Evolutionary conservation across 2,888 invertebrate species (phyloP), one percentile per base, ranked within the genome.

Genomic region (Tyria jacobaeae): DNA sequence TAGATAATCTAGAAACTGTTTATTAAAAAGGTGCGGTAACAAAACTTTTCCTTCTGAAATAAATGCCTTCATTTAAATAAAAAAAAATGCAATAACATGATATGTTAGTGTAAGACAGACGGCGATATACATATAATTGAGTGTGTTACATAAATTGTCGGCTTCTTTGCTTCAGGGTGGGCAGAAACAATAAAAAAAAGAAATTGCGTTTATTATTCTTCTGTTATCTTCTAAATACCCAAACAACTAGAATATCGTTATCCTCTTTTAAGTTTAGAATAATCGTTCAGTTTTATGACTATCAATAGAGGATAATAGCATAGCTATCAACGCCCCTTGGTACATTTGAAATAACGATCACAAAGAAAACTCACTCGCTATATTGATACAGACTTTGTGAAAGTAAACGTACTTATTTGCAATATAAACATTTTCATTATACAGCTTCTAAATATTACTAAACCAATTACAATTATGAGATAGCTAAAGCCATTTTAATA

Each of bases 321-420:
- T 34, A 51, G 51, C 34, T 51, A 51, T 51, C 34, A 51, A 21
- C 51, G 14, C 14, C 34, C 15, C 17, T 51, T 21, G 34, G 21
- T 17, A 51, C 51, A 51, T 51, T 51, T 34, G 51, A 51, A 21
- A 51, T 51, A 51, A 51, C 51, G 34, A 51, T 51, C 10, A 21
- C 34, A 31, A 21, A 17, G 51, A 21, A 14, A 51, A 51, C 34
- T 50, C 31, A 2, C 17, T 34, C 21, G 50, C 17, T 12, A 12
- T 21, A n/a, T 12, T 34, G 6, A 21, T 6, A 31, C 17, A 10
- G 9, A 4, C 21, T 47, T 47, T 12, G 12, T 14, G 2, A 17
- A 14, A 34, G 6, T 51, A 17, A 14, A 21, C 21, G 2, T 51
- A 51, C 24, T 24, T 44, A n/a, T 47, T 31, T 31, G 27, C 27